Percentiles rank a stretch among this genome's conserved stretches.
These are phyloP conservation scores for Penaeus japonicus DNA, from an alignment of 1,140 invertebrate genomes.

Conservation along the genomic window DNA sequence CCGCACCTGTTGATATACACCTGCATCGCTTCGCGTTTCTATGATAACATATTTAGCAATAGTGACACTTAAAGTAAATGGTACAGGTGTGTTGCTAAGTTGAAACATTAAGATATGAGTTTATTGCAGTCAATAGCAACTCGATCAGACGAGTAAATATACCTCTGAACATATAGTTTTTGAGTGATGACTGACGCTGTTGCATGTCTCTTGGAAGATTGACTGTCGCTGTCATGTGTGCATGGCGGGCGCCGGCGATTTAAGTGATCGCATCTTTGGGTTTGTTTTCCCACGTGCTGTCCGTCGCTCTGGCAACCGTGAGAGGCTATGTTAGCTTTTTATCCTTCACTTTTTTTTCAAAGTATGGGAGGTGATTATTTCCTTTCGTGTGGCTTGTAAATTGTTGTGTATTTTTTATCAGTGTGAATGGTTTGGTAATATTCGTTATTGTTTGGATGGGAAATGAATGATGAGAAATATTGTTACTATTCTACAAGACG, in stretches of 20 bases:
- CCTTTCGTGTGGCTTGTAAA: neutral
- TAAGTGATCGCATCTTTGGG: neutral
- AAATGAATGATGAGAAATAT: neutral
- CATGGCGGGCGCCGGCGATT: neutral
- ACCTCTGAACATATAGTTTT: neutral
- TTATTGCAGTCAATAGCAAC: too few relatives aligned
- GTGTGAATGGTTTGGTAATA: neutral
- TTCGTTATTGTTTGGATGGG: neutral
- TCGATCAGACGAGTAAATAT: neutral
- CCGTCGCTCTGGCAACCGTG: slow-evolving; percentile 1
- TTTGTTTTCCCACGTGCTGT: slow-evolving; percentile 24
- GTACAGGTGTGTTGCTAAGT: too few relatives aligned
- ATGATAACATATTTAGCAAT: too few relatives aligned
- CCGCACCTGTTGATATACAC: too few relatives aligned
- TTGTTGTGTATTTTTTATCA: neutral
- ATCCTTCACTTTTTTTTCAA: neutral
- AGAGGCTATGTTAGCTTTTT: neutral
- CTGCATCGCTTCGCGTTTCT: too few relatives aligned
- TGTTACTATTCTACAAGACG: neutral
- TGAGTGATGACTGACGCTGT: too few relatives aligned
- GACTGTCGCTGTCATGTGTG: neutral
- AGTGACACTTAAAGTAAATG: too few relatives aligned
- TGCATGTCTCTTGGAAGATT: slow-evolving; percentile 14
- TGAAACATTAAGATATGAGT: too few relatives aligned
- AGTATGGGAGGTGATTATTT: neutral